Evolutionary conservation across 2,797 vertebrate species (phyloP).

Genomic region (Ctenopoma multispine): DNA sequence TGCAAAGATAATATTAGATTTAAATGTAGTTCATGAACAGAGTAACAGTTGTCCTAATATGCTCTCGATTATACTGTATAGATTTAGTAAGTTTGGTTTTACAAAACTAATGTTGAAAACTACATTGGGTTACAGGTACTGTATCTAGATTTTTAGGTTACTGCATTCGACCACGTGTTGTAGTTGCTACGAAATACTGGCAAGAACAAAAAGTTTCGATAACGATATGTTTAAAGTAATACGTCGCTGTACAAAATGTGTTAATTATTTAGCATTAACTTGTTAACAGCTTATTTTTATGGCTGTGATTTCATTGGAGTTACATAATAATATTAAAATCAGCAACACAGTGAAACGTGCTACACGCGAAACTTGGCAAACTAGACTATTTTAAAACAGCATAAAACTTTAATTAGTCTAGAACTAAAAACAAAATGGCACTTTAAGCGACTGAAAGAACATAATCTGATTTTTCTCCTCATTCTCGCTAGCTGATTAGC

Average conservation of each 20-base stretch:
- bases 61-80: background rate
- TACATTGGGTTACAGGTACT: no score
- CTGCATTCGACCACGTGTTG: background rate
- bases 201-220: background rate
- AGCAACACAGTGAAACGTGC: background rate
- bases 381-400: background rate
- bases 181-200: background rate
- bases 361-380: background rate
- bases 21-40: background rate
- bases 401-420: background rate
- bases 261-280: background rate
- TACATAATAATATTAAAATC: slow-evolving; percentile 56
- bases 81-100: background rate
- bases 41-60: background rate
- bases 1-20: slow-evolving; percentile 40
- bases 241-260: background rate
- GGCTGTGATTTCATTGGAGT: slow-evolving; percentile 35
- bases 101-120: background rate
- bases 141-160: no score
- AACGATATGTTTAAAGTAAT: background rate
- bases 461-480: slow-evolving; percentile 23
- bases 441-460: background rate
- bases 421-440: background rate
- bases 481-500: slow-evolving; percentile 61
- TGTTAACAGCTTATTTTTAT: background rate